These are phyloP conservation scores for Zaprionus gabonicus DNA, from an alignment of 1,140 invertebrate species.

Conservation along the genomic window DNA sequence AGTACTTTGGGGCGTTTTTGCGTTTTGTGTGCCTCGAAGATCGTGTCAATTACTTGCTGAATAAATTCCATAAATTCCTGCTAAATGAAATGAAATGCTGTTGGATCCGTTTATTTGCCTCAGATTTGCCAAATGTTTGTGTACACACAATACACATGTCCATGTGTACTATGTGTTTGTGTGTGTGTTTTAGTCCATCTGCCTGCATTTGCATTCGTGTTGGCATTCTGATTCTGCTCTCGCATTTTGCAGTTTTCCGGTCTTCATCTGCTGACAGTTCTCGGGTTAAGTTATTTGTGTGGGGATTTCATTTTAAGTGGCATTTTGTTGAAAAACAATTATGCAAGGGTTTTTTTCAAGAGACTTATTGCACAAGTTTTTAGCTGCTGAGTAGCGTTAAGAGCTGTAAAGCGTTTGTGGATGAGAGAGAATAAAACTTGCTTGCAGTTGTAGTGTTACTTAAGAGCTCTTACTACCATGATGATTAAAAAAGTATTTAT, in stretches of 20 bases:
- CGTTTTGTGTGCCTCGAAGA: constrained; percentile 14
- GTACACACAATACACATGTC: constrained; percentile 1
- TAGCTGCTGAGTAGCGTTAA: neutral
- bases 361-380: neutral
- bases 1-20: constrained; percentile 32
- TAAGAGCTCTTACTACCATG: too few species aligned
- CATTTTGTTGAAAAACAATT: constrained; percentile 20
- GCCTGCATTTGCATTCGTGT: constrained; percentile 9
- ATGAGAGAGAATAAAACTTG: too few species aligned
- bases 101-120: constrained; percentile 24
- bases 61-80: constrained; percentile 53
- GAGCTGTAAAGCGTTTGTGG: too few species aligned
- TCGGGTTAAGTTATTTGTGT: constrained; percentile 14
- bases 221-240: constrained; percentile 8
- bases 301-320: constrained; percentile 31
- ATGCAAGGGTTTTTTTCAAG: neutral
- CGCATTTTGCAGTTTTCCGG: constrained; percentile 14
- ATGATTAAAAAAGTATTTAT: neutral
- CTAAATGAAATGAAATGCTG: constrained; percentile 47
- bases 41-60: constrained; percentile 52
- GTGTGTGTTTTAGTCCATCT: neutral
- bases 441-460: too few species aligned
- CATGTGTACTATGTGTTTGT: neutral
- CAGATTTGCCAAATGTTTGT: constrained; percentile 23
- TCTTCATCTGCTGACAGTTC: constrained; percentile 12